phyloP scores from a whole-genome alignment of 2,888 invertebrate species.

The Ophion obscuratus region DNA sequence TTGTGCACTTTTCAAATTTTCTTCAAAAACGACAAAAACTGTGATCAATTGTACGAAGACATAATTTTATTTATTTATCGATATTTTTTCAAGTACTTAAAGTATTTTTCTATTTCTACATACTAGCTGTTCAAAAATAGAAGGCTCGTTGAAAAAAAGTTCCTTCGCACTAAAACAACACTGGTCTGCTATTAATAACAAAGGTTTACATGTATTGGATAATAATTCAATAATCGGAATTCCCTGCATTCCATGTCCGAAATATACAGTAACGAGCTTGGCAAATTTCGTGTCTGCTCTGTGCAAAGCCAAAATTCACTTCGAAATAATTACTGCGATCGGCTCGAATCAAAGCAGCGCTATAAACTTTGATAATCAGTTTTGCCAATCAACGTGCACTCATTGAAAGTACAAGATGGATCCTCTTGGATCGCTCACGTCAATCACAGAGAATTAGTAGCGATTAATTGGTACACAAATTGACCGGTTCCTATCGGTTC shows the following conservation, averaged over 20 bases:
- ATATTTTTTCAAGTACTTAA: no score
- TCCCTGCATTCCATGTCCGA: neutral
- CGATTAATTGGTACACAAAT: neutral
- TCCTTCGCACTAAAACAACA: neutral
- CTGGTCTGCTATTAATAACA: neutral
- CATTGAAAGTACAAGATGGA: neutral
- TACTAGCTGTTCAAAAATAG: neutral
- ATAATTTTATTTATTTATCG: no score
- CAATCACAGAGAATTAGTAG: neutral
- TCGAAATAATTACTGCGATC: neutral
- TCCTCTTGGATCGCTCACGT: neutral
- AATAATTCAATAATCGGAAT: neutral
- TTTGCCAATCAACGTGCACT: neutral
- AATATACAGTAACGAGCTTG: conserved; percentile 1
- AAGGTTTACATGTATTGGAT: neutral
- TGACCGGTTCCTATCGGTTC: neutral
- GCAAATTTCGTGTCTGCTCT: conserved; percentile 11
- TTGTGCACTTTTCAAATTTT: no score
- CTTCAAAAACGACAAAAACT: no score
- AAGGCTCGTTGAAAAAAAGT: neutral
- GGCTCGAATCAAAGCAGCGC: neutral
- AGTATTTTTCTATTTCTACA: no score
- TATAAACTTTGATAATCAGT: neutral
- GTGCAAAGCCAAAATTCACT: neutral
- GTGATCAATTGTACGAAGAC: no score